Percentiles rank a stretch among this genome's conserved stretches.
These are phyloP conservation scores for Phymatocera aterrima DNA, from an alignment of 2,888 invertebrate species.

Conservation along the genomic window DNA sequence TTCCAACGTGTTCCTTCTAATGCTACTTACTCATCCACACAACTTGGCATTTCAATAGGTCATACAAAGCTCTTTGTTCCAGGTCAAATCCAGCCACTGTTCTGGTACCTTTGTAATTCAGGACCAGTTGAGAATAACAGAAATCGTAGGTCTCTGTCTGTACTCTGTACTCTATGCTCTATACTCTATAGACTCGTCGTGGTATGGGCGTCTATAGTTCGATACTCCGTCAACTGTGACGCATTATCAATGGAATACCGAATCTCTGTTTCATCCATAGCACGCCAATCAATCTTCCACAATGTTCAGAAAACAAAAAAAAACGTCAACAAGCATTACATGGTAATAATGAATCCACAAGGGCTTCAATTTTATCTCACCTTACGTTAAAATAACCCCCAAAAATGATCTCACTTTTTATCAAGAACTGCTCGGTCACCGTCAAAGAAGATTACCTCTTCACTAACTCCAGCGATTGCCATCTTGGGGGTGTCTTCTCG, in stretches of 20 bases:
- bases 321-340: too few relatives aligned
- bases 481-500: too few relatives aligned
- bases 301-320: neutral
- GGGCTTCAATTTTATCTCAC: too few relatives aligned
- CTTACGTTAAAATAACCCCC: too few relatives aligned
- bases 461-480: too few relatives aligned
- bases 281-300: neutral
- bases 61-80: constrained; percentile 30
- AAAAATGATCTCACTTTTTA: too few relatives aligned
- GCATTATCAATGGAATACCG: neutral
- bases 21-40: constrained; percentile 20
- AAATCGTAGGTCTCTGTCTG: neutral
- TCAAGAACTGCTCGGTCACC: too few relatives aligned
- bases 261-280: neutral
- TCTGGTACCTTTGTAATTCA: constrained; percentile 32
- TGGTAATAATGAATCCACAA: too few relatives aligned
- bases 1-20: neutral
- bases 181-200: neutral
- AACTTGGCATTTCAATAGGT: constrained; percentile 26
- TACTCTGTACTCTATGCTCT: too few relatives aligned
- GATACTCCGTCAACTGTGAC: neutral
- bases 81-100: constrained; percentile 27
- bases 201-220: neutral
- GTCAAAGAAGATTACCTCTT: too few relatives aligned
- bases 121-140: constrained; percentile 9